These are phyloP conservation scores for Apistogramma diplotaenia DNA, from an alignment of 2,113 vertebrate genomes.

Conservation along the genomic window DNA sequence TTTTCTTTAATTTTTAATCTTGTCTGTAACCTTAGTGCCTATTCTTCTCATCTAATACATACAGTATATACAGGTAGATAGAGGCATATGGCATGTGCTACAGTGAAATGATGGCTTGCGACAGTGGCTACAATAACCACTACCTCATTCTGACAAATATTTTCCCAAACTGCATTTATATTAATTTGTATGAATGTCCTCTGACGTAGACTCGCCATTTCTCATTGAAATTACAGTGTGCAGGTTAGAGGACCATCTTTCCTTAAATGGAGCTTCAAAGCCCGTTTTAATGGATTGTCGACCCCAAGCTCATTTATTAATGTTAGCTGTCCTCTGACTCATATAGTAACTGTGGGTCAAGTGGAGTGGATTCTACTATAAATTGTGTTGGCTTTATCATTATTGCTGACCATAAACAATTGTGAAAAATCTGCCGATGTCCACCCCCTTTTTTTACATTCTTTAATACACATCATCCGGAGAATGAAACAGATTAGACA, in stretches of 20 bases:
- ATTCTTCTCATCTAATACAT: neutral
- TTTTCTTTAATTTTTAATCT: conserved; percentile 15
- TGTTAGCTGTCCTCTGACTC: conserved; percentile 38
- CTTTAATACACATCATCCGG: neutral
- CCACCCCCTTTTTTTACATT: neutral
- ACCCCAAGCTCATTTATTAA: conserved; percentile 51
- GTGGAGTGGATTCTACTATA: conserved; percentile 6
- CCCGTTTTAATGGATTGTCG: conserved; percentile 52
- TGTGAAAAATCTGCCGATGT: neutral
- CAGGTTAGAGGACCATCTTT: conserved; percentile 46
- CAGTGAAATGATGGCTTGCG: neutral
- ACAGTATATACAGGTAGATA: too few relatives aligned
- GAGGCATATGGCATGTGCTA: neutral
- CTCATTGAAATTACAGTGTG: conserved; percentile 45
- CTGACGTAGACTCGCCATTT: conserved; percentile 22
- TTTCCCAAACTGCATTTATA: conserved; percentile 39
- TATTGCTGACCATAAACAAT: neutral
- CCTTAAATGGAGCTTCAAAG: conserved; percentile 50
- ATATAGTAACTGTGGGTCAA: conserved; percentile 13
- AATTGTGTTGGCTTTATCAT: conserved; percentile 18
- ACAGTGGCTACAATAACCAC: conserved; percentile 30
- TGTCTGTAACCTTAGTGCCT: neutral
- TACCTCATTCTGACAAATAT: conserved; percentile 49
- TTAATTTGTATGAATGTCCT: conserved; percentile 31
- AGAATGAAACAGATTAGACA: neutral